Base-by-base conservation (phyloP, 2,888 invertebrate species). In the Cephus spinipes region DNA sequence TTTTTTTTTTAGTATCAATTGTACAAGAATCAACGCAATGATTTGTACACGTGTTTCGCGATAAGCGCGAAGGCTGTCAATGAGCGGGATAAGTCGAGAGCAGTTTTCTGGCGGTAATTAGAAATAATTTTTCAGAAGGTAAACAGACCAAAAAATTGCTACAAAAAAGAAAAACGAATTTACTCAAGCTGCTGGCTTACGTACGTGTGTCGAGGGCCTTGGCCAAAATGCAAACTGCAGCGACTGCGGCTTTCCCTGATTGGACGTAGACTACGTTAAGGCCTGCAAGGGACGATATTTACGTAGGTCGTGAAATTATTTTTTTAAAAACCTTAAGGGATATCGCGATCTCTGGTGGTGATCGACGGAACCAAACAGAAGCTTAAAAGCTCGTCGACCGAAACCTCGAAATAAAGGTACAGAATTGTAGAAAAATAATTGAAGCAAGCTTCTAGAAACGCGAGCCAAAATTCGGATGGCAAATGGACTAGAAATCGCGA, bases 201-300 rank as follows among this genome's bases (percentile, higher is more conserved):
- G 80, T 81, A 83, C 80, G 82, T 83, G 80, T 73, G 81, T 80
- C 80, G 80, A 80, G 79, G 2, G 40, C 40, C 40, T 40, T 40
- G 40, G 40, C 40, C 40, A 55, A 23, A 23, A 55, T 55, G 55
- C 23, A 55, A 55, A 55, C 55, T 23, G 23, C 55, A 55, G 2
- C 55, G 23, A 23, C 23, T 15, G 9, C 23, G 23, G 23, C 23
- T 23, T 23, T 55, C 23, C 23, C 55, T 23, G 55, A 55, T 55
- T 55, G 6, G 9, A 55, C 15, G 55, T 55, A 55, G 40, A 2
- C 6, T 55, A 23, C 12, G 12, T 12, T 55, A 23, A 55, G 23
- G 23, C 9, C 9, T 55, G 23, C 55, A 55, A 55, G 23, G 55
- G 23, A 55, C 23, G 55, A 9, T 55, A 55, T 55, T 55, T 23